Evolutionary conservation across 2,113 vertebrate genomes (phyloP).

Genomic region (Dascyllus trimaculatus): DNA sequence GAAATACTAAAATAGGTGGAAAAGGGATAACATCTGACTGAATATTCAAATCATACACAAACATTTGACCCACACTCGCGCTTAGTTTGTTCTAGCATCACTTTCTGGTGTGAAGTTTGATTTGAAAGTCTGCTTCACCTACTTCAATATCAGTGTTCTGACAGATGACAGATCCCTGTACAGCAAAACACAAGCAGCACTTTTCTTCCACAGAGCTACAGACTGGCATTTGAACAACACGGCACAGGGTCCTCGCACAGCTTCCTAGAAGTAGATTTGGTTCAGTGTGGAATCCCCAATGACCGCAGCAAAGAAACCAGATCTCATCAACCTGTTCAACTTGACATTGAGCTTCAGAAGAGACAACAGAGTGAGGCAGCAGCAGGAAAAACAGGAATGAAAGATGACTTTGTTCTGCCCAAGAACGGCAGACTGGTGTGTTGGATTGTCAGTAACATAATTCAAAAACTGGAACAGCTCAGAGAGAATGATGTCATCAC

Average conservation of each 20-base stretch:
- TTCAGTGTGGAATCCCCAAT: slow-evolving; percentile 84
- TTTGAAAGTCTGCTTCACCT: slow-evolving; percentile 78
- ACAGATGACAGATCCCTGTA: slow-evolving; percentile 84
- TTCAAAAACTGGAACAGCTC: slow-evolving; percentile 86
- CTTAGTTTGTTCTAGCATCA: no score
- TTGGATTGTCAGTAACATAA: no score
- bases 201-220: slow-evolving; percentile 88
- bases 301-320: no score
- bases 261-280: slow-evolving; percentile 93
- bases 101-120: no score
- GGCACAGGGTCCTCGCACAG: slow-evolving; percentile 85
- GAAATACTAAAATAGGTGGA: no score
- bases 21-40: no score
- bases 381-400: slow-evolving; percentile 81
- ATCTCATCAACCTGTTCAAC: no score
- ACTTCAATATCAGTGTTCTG: no score
- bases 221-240: slow-evolving; percentile 84
- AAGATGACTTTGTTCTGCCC: slow-evolving; percentile 86
- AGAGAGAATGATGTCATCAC: slow-evolving; percentile 70
- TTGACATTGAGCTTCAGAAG: slow-evolving; percentile 89
- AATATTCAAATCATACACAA: no score
- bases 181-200: slow-evolving; percentile 85
- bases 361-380: slow-evolving; percentile 90
- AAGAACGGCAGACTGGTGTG: slow-evolving; percentile 86
- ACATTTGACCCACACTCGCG: no score